Evolutionary conservation across 1,140 invertebrate genomes (phyloP), one percentile per base, ranked within the genome.

Genomic region (Papilio polyxenes): DNA sequence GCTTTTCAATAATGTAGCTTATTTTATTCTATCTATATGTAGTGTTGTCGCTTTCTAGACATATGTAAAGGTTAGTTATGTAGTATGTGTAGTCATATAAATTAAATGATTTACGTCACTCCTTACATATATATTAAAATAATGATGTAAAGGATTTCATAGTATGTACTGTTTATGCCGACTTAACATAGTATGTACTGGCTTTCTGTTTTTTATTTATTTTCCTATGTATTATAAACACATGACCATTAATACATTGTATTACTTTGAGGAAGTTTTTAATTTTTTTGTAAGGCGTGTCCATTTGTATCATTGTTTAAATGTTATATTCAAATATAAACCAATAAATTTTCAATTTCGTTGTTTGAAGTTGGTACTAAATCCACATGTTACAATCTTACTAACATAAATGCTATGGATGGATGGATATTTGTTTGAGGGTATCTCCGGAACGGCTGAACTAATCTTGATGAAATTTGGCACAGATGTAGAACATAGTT

Each of bases 1-100:
- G 76, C 53, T 79, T 79, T 62, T 40, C 15, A 62, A 78, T 56
- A 17, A 51, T 59, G 56, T 79, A 77, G 77, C 77, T 82, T 53
- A 82, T 82, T 77, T 81, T n/a, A 51, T 76, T 74, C 56, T 53
- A 40, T 72, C 15, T 44, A 17, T 75, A 48, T 75, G 40, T 75
- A 48, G 44, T 75, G 17, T 48, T 75, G 37, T 75, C 44, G 13
- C 9, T 74, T 8, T 11, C 74, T 75, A 44, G 40, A n/a, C 15
- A 48, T 48, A n/a, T 75, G 74, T 75, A 75, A 75, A 74, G 44
- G 23, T 49, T 56, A 56, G 75, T 37, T 37, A 23, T 15, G 5
- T 72, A 37, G 15, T 72, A 72, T 72, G 13, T 37, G 31, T 72
- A 72, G 65, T 40, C 65, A 72, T 72, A 72, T 72, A 40, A 72